These are phyloP conservation scores for Saccopteryx leptura DNA, from an alignment of 2,113 vertebrate species.

Conservation along the genomic window DNA sequence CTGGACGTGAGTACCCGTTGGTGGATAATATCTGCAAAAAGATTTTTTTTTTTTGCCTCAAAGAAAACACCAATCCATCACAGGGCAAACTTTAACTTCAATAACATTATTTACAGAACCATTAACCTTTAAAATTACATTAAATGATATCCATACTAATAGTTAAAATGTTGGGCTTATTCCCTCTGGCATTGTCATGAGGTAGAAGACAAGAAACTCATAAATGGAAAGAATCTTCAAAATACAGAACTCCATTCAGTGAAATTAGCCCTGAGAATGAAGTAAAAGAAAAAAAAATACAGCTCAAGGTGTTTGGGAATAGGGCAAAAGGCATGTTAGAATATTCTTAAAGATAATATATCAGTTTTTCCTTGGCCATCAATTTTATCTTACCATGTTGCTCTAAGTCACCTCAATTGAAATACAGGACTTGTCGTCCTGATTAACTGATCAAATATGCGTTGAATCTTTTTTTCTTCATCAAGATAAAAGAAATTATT, in stretches of 20 bases:
- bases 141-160: background rate
- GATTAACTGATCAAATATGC: background rate
- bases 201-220: background rate
- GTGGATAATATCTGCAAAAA: background rate
- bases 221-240: background rate
- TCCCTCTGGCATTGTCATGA: background rate
- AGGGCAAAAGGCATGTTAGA: background rate
- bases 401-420: background rate
- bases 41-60: background rate
- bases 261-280: background rate
- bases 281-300: background rate
- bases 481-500: background rate
- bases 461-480: background rate
- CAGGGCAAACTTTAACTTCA: background rate
- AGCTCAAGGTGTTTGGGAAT: background rate
- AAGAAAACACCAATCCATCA: background rate
- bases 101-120: background rate
- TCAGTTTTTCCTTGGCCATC: background rate
- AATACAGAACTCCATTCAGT: background rate
- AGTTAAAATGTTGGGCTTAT: background rate
- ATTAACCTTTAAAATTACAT: background rate
- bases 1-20: background rate
- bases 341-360: background rate
- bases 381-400: background rate
- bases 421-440: background rate